These are phyloP conservation scores for Cephus rjabovi DNA, from an alignment of 2,888 invertebrate species.

Conservation along the genomic window DNA sequence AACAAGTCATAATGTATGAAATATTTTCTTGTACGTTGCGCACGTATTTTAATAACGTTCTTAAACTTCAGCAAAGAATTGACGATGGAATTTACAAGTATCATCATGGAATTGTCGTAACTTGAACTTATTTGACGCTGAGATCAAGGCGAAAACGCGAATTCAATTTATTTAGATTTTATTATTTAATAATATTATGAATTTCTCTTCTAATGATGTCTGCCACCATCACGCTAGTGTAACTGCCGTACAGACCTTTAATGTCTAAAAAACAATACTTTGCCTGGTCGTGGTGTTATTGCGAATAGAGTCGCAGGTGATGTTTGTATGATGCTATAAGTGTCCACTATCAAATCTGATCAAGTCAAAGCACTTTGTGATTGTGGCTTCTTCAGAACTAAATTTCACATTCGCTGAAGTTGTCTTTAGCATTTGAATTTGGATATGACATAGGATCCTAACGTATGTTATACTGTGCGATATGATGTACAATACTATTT, in stretches of 20 bases:
- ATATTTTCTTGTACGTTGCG: neutral
- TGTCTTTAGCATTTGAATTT: neutral
- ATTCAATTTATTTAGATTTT: constrained; percentile 12
- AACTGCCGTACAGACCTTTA: constrained; percentile 38
- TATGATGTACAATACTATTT: neutral
- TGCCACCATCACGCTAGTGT: constrained; percentile 34
- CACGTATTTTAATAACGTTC: neutral
- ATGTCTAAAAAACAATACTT: constrained; percentile 12
- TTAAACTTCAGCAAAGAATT: neutral
- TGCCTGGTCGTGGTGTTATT: neutral
- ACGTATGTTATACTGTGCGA: too few relatives aligned
- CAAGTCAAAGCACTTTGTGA: neutral
- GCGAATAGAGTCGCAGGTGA: neutral
- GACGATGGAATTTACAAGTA: neutral
- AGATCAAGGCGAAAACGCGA: neutral
- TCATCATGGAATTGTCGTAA: neutral
- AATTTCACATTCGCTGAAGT: neutral
- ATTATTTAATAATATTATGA: constrained; percentile 14
- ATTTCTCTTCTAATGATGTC: constrained; percentile 20
- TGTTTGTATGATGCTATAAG: neutral
- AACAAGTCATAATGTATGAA: constrained; percentile 63
- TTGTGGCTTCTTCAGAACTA: neutral
- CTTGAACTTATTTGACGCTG: neutral
- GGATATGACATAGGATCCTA: neutral
- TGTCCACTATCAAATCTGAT: neutral